Percentiles rank a stretch among this genome's conserved stretches.
Conservation (phyloP, 1,140 invertebrate genomes). For the Drosophila baimaii region DNA sequence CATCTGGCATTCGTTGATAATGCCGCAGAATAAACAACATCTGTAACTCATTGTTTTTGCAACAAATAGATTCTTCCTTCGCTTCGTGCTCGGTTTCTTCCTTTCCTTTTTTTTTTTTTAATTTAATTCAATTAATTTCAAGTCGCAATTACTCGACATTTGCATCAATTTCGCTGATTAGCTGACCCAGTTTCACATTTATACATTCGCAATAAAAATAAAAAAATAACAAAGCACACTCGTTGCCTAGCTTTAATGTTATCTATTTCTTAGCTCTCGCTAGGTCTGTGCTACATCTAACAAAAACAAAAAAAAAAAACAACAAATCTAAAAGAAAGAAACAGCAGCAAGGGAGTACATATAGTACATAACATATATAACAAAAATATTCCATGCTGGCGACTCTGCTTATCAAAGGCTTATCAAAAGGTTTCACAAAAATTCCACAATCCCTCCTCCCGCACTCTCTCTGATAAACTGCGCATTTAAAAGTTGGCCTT, state of each 20-base stretch:
- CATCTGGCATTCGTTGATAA: conserved; percentile 11
- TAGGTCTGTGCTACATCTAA: conserved; percentile 20
- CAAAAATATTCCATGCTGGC: conserved; percentile 37
- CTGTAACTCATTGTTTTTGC: conserved; percentile 21
- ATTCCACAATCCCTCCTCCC: conserved; percentile 24
- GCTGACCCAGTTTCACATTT: conserved; percentile 42
- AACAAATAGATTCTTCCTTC: conserved; percentile 11
- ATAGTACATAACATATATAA: neutral
- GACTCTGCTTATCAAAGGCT: conserved; percentile 35
- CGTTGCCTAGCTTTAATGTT: conserved; percentile 16
- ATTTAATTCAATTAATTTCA: conserved; percentile 45
- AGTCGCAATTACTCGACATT: conserved; percentile 49
- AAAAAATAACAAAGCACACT: conserved; percentile 15
- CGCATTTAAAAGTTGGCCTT: conserved; percentile 20
- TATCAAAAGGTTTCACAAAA: conserved; percentile 35
- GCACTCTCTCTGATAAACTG: conserved; percentile 22
- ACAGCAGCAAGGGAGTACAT: neutral
- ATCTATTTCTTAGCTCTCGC: conserved; percentile 23
- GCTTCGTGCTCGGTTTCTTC: conserved; percentile 8
- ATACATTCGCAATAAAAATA: conserved; percentile 27
- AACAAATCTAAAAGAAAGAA: neutral
- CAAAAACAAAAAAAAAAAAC: neutral
- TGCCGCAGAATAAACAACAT: neutral
- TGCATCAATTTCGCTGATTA: conserved; percentile 51
- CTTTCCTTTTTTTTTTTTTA: neutral